Base-by-base conservation (phyloP, 2,888 invertebrate species). In the Chrysodeixis includens region DNA sequence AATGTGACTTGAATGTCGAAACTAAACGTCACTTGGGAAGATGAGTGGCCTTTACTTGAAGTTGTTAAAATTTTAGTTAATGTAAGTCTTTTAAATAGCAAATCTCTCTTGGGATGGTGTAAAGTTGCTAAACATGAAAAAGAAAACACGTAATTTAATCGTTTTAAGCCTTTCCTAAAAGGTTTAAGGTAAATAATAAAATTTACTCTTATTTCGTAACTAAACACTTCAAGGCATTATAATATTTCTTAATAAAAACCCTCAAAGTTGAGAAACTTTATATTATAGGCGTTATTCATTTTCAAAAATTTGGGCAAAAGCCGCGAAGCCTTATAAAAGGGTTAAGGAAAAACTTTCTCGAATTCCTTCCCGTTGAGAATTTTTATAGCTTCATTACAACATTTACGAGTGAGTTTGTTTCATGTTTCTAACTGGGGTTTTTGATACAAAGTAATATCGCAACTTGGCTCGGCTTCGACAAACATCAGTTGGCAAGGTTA, bases 351-450 rank as follows among this genome's bases (percentile, higher is more conserved):
- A 79, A 71, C 66, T 79, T 76, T 65, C 54, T 56, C 54, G 40
- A 71, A 79, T 73, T 76, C 35, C 54, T 26, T 51, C 6, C 40
- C 59, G 51, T 22, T 9, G 22, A 61, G 73, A 64, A 65, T 73
- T 78, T 76, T 65, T 65, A 80, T 62, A 60, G 79, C 78, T 76
- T 69, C 69, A 62, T 67, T 65, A 40, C 59, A 56, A 35, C 54
- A 22, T 57, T 77, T 54, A 61, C 46, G 22, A 64, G 30, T 64
- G 26, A 6, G 26, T 26, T 26, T 71, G 16, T 12, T 58, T 46
- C 44, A 4, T 71, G 16, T 12, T 58, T 46, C 44, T 53, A 56
- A 59, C 70, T 51, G 53, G 65, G 53, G 56, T 74, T 49, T 30
- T 56, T 22, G 30, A 70, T 59, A 16, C 8, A 30, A 74, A 66